Evolutionary conservation across 2,888 invertebrate species (phyloP).

Genomic region (Camptogramma bilineatum): DNA sequence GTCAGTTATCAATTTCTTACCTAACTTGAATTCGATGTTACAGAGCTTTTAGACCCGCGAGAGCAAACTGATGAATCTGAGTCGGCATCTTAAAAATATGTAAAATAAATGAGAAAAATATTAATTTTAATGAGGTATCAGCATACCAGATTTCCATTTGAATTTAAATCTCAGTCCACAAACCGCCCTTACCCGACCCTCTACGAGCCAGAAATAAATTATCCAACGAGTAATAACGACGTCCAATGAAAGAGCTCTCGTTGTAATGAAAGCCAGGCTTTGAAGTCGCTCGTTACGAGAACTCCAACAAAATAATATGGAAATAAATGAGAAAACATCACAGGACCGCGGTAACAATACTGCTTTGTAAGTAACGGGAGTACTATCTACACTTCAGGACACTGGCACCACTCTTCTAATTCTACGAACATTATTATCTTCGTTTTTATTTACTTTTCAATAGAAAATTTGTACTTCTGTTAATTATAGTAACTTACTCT

Average conservation of each 20-base stretch:
- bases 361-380: conserved; percentile 55
- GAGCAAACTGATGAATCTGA: too few relatives aligned
- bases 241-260: conserved; percentile 72
- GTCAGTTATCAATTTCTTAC: too few relatives aligned
- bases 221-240: conserved; percentile 68
- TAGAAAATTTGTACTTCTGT: too few relatives aligned
- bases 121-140: conserved; percentile 3
- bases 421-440: background rate
- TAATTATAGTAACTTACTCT: too few relatives aligned
- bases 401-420: background rate
- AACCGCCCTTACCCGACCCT: conserved; percentile 26
- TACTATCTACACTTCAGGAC: conserved; percentile 45
- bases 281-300: conserved; percentile 52
- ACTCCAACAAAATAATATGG: conserved; percentile 74
- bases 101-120: conserved; percentile 3
- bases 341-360: conserved; percentile 55
- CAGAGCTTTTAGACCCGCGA: too few relatives aligned
- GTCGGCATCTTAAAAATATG: background rate
- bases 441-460: too few relatives aligned
- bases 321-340: conserved; percentile 76
- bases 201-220: conserved; percentile 58
- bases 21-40: too few relatives aligned
- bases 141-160: conserved; percentile 7
- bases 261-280: conserved; percentile 57
- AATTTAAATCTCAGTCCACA: conserved; percentile 14